Evolutionary conservation across 1,140 invertebrate genomes (phyloP), one percentile per base, ranked within the genome.

Genomic region (Homalodisca vitripennis): DNA sequence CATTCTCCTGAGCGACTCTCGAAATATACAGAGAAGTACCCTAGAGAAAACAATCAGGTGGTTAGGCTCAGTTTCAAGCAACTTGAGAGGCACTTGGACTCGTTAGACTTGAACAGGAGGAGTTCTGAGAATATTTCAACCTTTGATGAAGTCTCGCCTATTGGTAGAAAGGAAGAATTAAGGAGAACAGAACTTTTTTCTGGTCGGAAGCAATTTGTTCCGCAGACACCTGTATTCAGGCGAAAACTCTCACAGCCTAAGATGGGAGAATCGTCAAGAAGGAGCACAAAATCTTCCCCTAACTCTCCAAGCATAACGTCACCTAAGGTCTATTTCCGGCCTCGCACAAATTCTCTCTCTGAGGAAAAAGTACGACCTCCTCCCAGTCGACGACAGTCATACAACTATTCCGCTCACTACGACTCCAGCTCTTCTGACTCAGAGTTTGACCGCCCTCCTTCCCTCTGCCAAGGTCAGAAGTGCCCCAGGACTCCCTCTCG

Each of bases 351-450:
- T 47, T 71, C 72, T 17, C 24, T 60, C 26, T 22, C 67, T 30
- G 67, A 63, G 20, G 51, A 41, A 41, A 69, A 70, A 65, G 24
- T 62, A 30, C 29, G 27, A 1, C 31, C 31, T 48, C 67, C 31
- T 2, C 30, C 46, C 64, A 66, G 14, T 24, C 31, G 66, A 57
- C 47, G 27, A 32, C 69, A 62, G 34, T 69, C 68, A 12, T 69
- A 60, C 41, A 69, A 69, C 57, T 69, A 60, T 29, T 46, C 63
- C 1, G 31, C 66, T 17, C 53, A 67, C 24, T 51, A 69, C 20
- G 47, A 71, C 29, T 70, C 71, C 29, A 74, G 65, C 53, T 70
- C 71, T n/a, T 71, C 71, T 6, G 72, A 72, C 20, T 71, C 73
- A 1, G 69, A 73, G 26, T 68, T 70, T 66, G 71, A 69, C 22